These are phyloP conservation scores for Poliocrania exsul DNA, from an alignment of 2,797 vertebrate species.

Conservation along the genomic window DNA sequence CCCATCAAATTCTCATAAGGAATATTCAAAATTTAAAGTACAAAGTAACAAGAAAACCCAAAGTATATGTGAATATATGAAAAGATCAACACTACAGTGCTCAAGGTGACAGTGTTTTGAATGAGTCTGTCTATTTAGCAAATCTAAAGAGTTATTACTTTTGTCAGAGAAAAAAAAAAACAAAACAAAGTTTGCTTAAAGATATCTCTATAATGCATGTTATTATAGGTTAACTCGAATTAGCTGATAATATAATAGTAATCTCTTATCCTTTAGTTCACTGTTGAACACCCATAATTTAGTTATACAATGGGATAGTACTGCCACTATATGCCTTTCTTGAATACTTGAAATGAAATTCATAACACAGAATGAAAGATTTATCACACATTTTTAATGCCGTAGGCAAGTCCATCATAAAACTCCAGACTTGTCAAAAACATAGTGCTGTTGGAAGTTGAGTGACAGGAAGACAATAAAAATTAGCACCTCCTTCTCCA, in stretches of 20 bases:
- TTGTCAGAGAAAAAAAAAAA: neutral
- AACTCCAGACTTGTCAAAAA: neutral
- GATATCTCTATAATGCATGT: neutral
- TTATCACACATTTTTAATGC: neutral
- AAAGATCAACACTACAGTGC: neutral
- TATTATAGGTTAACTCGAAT: neutral
- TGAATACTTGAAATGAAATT: neutral
- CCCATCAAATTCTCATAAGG: neutral
- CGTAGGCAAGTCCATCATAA: neutral
- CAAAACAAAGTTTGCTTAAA: rapidly evolving
- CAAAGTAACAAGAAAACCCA: neutral
- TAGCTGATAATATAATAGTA: neutral
- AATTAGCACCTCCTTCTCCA: neutral
- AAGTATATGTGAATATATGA: neutral
- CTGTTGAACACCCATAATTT: neutral
- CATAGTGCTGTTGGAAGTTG: rapidly evolving
- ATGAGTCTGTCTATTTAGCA: neutral
- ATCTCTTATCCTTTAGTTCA: neutral
- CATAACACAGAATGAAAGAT: neutral
- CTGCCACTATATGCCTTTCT: neutral
- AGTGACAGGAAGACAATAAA: neutral
- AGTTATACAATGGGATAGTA: neutral
- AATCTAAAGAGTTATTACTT: neutral
- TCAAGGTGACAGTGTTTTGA: neutral
- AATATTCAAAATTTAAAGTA: neutral